Percentiles rank a stretch among this genome's conserved stretches.
Conservation (phyloP, 2,797 vertebrate species). For the Myotis myotis region DNA sequence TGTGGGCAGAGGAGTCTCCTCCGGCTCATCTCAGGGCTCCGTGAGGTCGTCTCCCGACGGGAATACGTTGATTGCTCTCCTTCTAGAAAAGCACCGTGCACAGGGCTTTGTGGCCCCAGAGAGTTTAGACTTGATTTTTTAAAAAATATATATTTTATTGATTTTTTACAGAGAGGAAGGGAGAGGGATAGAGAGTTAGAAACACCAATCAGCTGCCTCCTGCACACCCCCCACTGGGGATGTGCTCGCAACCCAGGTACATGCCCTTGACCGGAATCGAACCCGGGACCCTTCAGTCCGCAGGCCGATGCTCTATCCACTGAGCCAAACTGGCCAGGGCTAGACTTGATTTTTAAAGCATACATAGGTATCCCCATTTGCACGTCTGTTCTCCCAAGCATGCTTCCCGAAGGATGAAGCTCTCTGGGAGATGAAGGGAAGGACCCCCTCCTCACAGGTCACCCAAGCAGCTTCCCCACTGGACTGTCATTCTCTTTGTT, state of each 20-base stretch:
- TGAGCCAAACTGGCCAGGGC: no score
- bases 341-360: slow-evolving; percentile 59
- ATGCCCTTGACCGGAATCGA: no score
- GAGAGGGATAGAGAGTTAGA: no score
- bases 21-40: slow-evolving; percentile 76
- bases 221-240: no score
- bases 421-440: not conserved
- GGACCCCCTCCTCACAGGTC: not conserved
- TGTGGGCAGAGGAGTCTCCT: slow-evolving; percentile 84
- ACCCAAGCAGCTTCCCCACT: not conserved
- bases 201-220: no score
- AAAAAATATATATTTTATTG: no score
- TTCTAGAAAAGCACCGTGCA: slow-evolving; percentile 61
- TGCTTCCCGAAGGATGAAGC: not conserved
- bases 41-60: slow-evolving; percentile 73
- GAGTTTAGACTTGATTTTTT: slow-evolving; percentile 68
- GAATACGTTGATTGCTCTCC: slow-evolving; percentile 67
- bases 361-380: not conserved
- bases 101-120: slow-evolving; percentile 66
- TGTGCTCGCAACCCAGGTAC: no score
- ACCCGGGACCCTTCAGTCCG: no score
- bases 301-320: no score
- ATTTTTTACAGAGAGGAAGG: no score
- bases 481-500: not conserved
- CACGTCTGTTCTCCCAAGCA: slow-evolving; percentile 16